A percentile compares a stretch with the other conserved stretches of the same genome.
Evolutionary conservation across 2,888 invertebrate genomes (phyloP).

Genomic region (Atethmia centrago): DNA sequence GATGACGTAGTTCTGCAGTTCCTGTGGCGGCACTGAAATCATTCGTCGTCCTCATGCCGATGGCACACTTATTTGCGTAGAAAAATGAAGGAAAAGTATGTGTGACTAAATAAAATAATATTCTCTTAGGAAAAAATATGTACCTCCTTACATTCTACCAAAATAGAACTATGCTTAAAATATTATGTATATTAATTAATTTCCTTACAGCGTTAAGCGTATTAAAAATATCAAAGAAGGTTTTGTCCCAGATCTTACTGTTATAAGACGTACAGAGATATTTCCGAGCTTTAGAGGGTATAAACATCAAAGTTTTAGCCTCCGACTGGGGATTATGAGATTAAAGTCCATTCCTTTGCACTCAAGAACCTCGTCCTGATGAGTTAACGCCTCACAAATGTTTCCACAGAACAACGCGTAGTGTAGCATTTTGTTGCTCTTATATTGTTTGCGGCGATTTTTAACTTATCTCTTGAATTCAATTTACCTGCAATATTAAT

Average conservation of each 20-base stretch:
- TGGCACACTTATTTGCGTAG: not conserved
- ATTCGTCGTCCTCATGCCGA: not conserved
- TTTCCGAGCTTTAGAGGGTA: constrained; percentile 15
- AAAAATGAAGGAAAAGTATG: not conserved
- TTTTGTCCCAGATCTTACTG: constrained; percentile 8
- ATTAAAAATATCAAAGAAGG: not conserved
- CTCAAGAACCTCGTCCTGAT: constrained; percentile 16
- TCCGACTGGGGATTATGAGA: constrained; percentile 27
- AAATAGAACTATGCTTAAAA: not conserved
- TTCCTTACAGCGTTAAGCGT: not conserved
- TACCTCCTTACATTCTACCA: not conserved
- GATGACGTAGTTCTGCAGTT: not conserved
- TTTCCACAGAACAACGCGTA: constrained; percentile 13
- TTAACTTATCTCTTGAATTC: not conserved
- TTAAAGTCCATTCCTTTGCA: constrained; percentile 28
- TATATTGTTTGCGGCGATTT: constrained; percentile 29
- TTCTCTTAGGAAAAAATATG: not conserved
- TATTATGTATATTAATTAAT: not conserved
- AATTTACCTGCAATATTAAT: not conserved
- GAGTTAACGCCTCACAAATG: constrained; percentile 37
- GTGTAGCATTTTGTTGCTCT: constrained; percentile 31
- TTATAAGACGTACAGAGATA: constrained; percentile 12
- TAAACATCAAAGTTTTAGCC: constrained; percentile 44
- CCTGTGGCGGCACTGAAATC: not conserved
- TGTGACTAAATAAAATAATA: not conserved